phyloP scores from a whole-genome alignment of 2,888 invertebrate species.

The Cremastobaeus sp. region DNA sequence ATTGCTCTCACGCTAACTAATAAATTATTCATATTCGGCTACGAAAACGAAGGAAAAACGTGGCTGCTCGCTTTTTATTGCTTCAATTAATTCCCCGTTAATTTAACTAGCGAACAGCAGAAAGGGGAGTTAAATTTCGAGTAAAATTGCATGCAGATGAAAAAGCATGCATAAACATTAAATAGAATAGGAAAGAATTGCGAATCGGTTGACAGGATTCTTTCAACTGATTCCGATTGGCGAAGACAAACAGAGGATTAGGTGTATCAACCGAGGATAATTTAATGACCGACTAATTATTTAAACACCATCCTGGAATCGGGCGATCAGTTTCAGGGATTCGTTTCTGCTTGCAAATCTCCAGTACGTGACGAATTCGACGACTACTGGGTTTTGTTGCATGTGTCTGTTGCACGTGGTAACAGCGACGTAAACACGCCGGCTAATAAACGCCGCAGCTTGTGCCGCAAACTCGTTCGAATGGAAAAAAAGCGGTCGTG shows the following conservation, averaged over 20 bases:
- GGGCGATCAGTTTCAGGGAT: constrained; percentile 68
- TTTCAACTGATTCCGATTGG: too few relatives aligned
- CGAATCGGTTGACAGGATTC: too few relatives aligned
- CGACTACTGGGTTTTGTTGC: constrained; percentile 70
- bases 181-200: too few relatives aligned
- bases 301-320: constrained; percentile 59
- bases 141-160: too few relatives aligned
- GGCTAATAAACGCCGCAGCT: constrained; percentile 55
- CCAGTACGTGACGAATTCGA: constrained; percentile 75
- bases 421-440: constrained; percentile 54
- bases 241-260: too few relatives aligned
- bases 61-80: constrained; percentile 21
- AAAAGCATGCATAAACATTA: too few relatives aligned
- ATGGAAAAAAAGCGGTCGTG: constrained; percentile 52
- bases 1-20: constrained; percentile 42
- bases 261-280: too few relatives aligned
- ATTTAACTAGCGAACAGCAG: too few relatives aligned
- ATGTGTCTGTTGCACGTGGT: constrained; percentile 65
- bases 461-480: constrained; percentile 55
- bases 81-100: constrained; percentile 30
- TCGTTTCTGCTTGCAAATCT: constrained; percentile 74
- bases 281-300: constrained; percentile 2
- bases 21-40: constrained; percentile 36
- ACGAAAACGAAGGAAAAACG: constrained; percentile 12
- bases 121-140: too few relatives aligned